Evolutionary conservation across 2,888 invertebrate genomes (phyloP), one percentile per base, ranked within the genome.

Genomic region (Phymatocera aterrima): DNA sequence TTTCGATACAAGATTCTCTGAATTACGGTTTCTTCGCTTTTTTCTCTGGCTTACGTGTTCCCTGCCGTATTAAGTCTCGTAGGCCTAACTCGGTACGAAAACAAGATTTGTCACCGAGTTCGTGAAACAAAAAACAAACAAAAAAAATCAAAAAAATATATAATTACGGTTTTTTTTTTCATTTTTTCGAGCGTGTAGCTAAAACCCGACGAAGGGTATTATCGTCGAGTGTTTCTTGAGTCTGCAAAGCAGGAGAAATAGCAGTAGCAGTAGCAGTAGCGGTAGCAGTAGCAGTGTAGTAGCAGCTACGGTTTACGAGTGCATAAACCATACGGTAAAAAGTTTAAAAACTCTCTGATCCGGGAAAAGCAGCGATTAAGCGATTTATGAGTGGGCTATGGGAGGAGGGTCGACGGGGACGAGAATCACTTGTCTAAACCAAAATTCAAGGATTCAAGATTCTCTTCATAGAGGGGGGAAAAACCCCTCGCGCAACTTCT

Each of bases 311-410:
- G 81, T 77, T 85, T 83, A 82, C 82, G 80, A 83, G 81, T 78
- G 83, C 83, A 84, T 85, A 82, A 83, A 85, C 84, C 82, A 61
- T 40, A 40, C 3, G 74, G 70, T 78, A 83, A 84, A n/a, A n/a
- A 82, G 83, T 87, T 86, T 86, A 80, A 82, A 83, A 85, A 85
- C 80, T 88, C 83, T 78, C 81, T 83, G 87, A 89, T 86, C 87
- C 89, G 85, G 86, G 80, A 88, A 88, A 85, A 85, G 82, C 85
- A 83, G 84, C 86, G 88, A 88, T 89, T 88, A 88, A 88, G 85
- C 86, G 84, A 86, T 87, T 87, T 85, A 86, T 82, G 85, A 86
- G 85, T n/a, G 31, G 51, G 31, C 12, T 12, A 15, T n/a, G 61
- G 3, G 12, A 24, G 51, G n/a, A 43, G 0, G 40, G 46, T 72